Percentiles rank a stretch among this genome's conserved stretches.
These are phyloP conservation scores for Centropyge bicolor DNA, from an alignment of 2,797 vertebrate genomes.

Conservation along the genomic window DNA sequence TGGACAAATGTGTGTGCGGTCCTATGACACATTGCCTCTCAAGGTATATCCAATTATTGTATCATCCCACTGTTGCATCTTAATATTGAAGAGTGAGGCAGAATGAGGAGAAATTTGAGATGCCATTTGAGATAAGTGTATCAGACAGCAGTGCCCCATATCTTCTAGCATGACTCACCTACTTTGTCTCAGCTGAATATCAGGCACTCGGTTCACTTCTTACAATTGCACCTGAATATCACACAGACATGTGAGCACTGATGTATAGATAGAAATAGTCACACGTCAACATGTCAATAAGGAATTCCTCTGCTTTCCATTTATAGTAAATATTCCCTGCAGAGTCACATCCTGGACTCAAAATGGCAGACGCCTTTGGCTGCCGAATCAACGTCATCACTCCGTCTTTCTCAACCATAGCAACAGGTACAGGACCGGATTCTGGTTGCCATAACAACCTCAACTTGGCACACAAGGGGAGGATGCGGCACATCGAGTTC, in stretches of 20 bases:
- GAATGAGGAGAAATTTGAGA: not conserved
- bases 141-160: slow-evolving; percentile 7
- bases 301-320: slow-evolving; percentile 33
- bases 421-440: slow-evolving; percentile 82
- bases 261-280: not conserved
- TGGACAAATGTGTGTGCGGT: not conserved
- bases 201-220: slow-evolving; percentile 21
- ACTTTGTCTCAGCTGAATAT: slow-evolving; percentile 6
- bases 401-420: slow-evolving; percentile 80
- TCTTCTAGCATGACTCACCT: slow-evolving; percentile 37
- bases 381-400: slow-evolving; percentile 76
- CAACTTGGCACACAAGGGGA: slow-evolving; percentile 74
- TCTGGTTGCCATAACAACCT: slow-evolving; percentile 85
- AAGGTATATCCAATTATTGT: not conserved
- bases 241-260: slow-evolving; percentile 4
- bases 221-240: slow-evolving; percentile 1
- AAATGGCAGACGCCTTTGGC: slow-evolving; percentile 75
- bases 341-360: slow-evolving; percentile 50
- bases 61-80: not conserved
- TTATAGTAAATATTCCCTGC: slow-evolving; percentile 54
- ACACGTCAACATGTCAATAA: slow-evolving; percentile 23
- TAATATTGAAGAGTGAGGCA: not conserved
- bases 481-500: slow-evolving; percentile 72
- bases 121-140: slow-evolving; percentile 6
- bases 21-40: not conserved